Percentiles rank a stretch among this genome's conserved stretches.
Evolutionary conservation across 2,888 invertebrate genomes (phyloP).

Genomic region (Scotopteryx bipunctaria): DNA sequence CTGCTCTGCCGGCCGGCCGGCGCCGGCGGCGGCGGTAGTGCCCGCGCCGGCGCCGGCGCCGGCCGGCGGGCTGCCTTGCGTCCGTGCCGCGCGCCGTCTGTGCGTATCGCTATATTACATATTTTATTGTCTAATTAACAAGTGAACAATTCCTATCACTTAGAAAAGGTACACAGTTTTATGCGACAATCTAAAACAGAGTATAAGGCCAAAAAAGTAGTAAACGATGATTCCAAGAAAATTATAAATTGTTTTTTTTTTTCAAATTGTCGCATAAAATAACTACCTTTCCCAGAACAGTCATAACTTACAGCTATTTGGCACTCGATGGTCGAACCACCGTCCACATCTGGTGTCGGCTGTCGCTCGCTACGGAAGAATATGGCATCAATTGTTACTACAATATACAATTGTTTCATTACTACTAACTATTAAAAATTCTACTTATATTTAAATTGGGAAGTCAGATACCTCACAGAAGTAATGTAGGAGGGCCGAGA

Average conservation of each 20-base stretch:
- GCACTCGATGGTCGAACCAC: slow-evolving; percentile 7
- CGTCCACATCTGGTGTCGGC: too few relatives aligned
- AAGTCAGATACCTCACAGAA: too few relatives aligned
- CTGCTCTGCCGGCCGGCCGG: neutral
- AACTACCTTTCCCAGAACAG: neutral
- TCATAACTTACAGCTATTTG: slow-evolving; percentile 23
- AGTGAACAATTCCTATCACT: slow-evolving; percentile 18
- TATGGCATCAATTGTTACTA: slow-evolving; percentile 1
- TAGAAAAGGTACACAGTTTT: slow-evolving; percentile 7
- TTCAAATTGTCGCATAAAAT: slow-evolving; percentile 5
- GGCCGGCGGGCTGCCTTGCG: neutral
- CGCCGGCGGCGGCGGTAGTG: neutral
- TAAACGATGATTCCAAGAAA: neutral
- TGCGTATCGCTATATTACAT: slow-evolving; percentile 43
- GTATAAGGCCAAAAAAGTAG: neutral
- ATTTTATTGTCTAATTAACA: slow-evolving; percentile 48
- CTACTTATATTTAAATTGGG: too few relatives aligned
- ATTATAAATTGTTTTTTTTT: neutral
- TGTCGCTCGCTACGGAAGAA: slow-evolving; percentile 6
- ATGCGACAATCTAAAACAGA: slow-evolving; percentile 21
- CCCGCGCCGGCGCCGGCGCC: neutral
- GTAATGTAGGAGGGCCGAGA: too few relatives aligned
- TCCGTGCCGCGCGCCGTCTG: slow-evolving; percentile 25
- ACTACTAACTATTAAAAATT: too few relatives aligned
- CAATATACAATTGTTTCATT: too few relatives aligned